Base-by-base conservation (phyloP, 2,888 invertebrate species). In the Aradus depressus region DNA sequence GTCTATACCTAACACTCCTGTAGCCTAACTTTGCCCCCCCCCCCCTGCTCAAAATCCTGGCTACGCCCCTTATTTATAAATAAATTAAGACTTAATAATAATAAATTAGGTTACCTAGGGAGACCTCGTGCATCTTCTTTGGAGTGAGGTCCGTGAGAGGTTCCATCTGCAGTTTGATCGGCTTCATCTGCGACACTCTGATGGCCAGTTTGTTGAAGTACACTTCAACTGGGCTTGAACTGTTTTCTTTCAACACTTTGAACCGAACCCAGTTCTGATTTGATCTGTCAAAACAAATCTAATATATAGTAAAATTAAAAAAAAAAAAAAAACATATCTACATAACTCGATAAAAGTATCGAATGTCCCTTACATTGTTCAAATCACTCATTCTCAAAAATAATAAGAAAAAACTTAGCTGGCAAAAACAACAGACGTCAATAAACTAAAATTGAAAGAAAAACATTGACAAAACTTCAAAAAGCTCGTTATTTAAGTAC, bases 61-160 rank as follows among this genome's bases (percentile, higher is more conserved):
- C n/a, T 28, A 28, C 6, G 6, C 31, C 31, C 8, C 31, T 10
- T 12, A 6, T 12, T 10, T 28, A 28, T 10, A 28, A 28, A 10
- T 10, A 28, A 28, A 10, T 10, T 10, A 28, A 28, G 12, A 6
- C n/a, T 28, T 28, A 18, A 35, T 35, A 23, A 42, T 25, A 3
- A n/a, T 42, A n/a, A n/a, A 22, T 14, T 8, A n/a, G 14, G 4
- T 55, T 48, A 56, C 56, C 56, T 34, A 56, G 31, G 8, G 56
- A 56, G 14, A 56, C 56, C 51, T 53, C 42, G 31, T 56, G 56
- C 56, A 56, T 56, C 14, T 56, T 56, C 44, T 53, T 53, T n/a
- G 56, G 48, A 4, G 39, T 39, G 1, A 53, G 51, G 32, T 56
- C 56, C 5, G 45, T 44, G 14, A 44, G 47, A 22, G 54, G 52